These are phyloP conservation scores for Zaprionus africanus DNA, from an alignment of 1,140 invertebrate species.

Conservation along the genomic window DNA sequence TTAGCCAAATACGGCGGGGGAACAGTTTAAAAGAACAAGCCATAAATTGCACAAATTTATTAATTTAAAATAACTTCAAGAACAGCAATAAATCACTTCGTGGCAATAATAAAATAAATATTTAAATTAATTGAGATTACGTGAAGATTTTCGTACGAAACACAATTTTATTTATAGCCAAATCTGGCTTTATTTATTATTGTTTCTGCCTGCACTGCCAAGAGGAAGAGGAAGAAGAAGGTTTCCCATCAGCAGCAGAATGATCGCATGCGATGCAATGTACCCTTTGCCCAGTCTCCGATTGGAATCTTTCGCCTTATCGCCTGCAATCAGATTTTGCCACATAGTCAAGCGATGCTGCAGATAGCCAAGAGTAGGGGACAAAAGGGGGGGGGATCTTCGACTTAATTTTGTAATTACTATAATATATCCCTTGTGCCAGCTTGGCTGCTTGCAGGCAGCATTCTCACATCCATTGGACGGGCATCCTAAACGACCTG, in stretches of 20 bases:
- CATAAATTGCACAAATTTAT: slow-evolving; percentile 1
- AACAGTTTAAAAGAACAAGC: not conserved
- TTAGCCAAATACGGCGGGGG: not conserved
- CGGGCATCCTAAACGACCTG: slow-evolving; percentile 69
- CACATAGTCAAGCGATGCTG: slow-evolving; percentile 50
- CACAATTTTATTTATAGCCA: not conserved
- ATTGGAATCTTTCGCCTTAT: slow-evolving; percentile 28
- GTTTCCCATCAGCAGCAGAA: not conserved
- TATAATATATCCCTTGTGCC: slow-evolving; percentile 70
- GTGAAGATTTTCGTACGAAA: not conserved
- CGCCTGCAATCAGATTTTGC: slow-evolving; percentile 47
- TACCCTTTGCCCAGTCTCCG: not conserved
- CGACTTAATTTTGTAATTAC: slow-evolving; percentile 77
- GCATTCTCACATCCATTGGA: slow-evolving; percentile 53
- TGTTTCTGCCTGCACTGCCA: not conserved
- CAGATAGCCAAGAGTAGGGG: not conserved
- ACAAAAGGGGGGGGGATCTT: not conserved
- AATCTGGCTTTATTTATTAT: not conserved
- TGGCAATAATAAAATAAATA: not conserved
- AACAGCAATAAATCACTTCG: not conserved
- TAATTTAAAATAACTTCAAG: not conserved
- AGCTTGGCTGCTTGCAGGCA: slow-evolving; percentile 35
- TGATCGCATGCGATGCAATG: not conserved
- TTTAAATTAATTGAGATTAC: not conserved
- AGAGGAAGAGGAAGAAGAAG: not conserved